phyloP scores from a whole-genome alignment of 2,888 invertebrate species.

The Tiliacea aurago region DNA sequence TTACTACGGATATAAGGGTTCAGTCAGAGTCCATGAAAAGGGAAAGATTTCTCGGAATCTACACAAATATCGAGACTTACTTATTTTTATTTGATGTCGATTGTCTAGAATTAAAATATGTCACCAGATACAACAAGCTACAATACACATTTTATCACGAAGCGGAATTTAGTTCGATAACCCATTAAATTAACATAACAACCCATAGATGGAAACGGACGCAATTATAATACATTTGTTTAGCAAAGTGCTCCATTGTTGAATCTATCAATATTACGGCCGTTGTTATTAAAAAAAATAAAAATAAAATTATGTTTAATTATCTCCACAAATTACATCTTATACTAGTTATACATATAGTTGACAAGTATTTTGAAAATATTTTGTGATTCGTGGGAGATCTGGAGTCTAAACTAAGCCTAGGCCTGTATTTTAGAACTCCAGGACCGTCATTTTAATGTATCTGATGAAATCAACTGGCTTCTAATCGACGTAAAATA shows the following conservation, averaged over 20 bases:
- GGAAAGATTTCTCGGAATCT: background rate
- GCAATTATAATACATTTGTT: slow-evolving; percentile 46
- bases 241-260: slow-evolving; percentile 51
- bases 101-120: background rate
- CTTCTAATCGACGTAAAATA: slow-evolving; percentile 33
- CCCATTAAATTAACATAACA: slow-evolving; percentile 25
- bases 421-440: no score
- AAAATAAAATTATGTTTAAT: no score
- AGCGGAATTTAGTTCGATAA: slow-evolving; percentile 23
- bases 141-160: slow-evolving; percentile 7
- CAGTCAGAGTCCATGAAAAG: background rate
- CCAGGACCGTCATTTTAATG: slow-evolving; percentile 7
- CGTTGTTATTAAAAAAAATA: slow-evolving; percentile 27
- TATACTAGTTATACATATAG: no score
- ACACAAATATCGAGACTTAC: background rate
- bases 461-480: slow-evolving; percentile 45
- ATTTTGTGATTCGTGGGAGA: no score
- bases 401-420: no score
- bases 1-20: background rate
- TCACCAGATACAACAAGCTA: background rate
- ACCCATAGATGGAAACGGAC: slow-evolving; percentile 6
- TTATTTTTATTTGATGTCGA: background rate
- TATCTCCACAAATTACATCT: no score
- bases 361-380: no score
- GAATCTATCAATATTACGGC: slow-evolving; percentile 40